phyloP scores from a whole-genome alignment of 2,113 vertebrate genomes.

The Tapirus terrestris region DNA sequence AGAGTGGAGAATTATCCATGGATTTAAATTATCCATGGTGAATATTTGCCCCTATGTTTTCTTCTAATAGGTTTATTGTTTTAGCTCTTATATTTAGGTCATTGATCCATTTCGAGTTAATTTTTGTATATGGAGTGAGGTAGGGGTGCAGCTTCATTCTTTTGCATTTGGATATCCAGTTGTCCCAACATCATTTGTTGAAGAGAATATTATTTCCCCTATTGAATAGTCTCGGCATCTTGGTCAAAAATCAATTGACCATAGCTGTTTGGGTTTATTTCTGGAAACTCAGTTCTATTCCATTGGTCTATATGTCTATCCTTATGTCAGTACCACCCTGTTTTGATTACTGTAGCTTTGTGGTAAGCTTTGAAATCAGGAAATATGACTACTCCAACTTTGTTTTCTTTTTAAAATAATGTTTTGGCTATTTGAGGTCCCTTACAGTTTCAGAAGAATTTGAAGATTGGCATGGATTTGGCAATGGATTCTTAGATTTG shows the following conservation, averaged over 20 bases:
- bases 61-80: slow-evolving; percentile 5
- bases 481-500: neutral
- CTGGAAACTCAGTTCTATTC: neutral
- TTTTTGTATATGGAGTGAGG: neutral
- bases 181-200: neutral
- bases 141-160: neutral
- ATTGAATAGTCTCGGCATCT: neutral
- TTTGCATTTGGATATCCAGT: neutral
- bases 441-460: neutral
- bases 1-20: neutral
- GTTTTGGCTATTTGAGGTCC: neutral
- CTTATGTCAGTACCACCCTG: neutral
- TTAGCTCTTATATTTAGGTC: neutral
- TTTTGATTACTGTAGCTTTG: neutral
- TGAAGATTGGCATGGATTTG: neutral
- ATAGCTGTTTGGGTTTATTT: neutral
- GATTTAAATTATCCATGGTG: neutral
- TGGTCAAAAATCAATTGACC: neutral
- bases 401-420: neutral
- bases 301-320: neutral
- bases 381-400: neutral
- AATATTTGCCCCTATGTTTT: neutral
- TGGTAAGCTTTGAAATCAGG: neutral
- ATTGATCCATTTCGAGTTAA: neutral
- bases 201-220: neutral